Percentiles rank a stretch among this genome's conserved stretches.
These are phyloP conservation scores for Sylvia atricapilla DNA, from an alignment of 2,113 vertebrate genomes.

Conservation along the genomic window DNA sequence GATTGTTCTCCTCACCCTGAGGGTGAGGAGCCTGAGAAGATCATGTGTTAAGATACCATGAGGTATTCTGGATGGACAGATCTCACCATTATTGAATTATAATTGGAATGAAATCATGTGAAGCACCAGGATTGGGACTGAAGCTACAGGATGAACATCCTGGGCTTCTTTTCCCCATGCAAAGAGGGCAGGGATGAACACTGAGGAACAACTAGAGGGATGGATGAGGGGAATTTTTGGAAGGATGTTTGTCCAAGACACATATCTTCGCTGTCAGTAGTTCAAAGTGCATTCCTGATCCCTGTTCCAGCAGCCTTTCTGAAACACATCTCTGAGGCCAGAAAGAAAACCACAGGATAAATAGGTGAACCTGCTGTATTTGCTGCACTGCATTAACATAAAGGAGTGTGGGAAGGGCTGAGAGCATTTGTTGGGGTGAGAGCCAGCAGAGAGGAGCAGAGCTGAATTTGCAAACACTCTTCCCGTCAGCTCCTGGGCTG, in stretches of 20 bases:
- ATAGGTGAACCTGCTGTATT: not conserved
- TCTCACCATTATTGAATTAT: not conserved
- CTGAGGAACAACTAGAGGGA: not conserved
- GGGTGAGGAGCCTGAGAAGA: not conserved
- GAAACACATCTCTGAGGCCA: not conserved
- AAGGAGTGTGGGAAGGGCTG: not conserved
- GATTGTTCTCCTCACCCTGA: not conserved
- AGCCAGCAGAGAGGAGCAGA: slow-evolving; percentile 29
- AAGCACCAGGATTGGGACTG: not conserved
- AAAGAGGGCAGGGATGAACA: not conserved
- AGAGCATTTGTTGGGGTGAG: not conserved
- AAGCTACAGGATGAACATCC: not conserved
- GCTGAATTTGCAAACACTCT: slow-evolving; percentile 1
- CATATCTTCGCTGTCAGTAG: not conserved
- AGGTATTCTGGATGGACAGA: not conserved
- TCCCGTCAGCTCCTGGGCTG: not conserved
- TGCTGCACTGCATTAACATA: not conserved
- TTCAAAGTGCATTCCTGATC: not conserved
- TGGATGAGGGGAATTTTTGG: not conserved
- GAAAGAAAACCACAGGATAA: not conserved
- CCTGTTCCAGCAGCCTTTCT: not conserved
- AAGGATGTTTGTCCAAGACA: not conserved
- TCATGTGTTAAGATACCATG: not conserved
- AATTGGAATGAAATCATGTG: not conserved
- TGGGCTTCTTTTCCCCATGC: not conserved